Conservation (phyloP, 2,888 invertebrate species). For the Dendrolimus pini region DNA sequence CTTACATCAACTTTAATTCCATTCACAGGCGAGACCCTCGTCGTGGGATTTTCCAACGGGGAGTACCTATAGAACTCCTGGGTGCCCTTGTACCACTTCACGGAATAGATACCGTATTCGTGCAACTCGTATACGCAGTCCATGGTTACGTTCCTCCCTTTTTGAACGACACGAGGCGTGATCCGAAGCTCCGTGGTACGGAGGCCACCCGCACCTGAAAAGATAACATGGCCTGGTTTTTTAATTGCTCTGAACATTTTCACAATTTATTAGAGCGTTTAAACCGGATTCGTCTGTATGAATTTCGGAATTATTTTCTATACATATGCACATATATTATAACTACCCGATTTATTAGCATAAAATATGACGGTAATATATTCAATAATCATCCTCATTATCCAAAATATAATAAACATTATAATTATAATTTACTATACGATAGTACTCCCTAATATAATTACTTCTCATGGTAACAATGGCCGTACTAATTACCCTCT, state of each 20-base stretch:
- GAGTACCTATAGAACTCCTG: constrained; percentile 91
- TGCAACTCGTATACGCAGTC: constrained; percentile 86
- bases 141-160: constrained; percentile 82
- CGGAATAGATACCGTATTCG: constrained; percentile 85
- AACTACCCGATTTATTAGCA: too few relatives aligned
- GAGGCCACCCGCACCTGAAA: constrained; percentile 79
- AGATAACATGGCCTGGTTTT: constrained; percentile 14
- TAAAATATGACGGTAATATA: too few relatives aligned
- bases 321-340: too few relatives aligned
- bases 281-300: too few relatives aligned
- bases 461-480: too few relatives aligned
- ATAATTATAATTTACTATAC: too few relatives aligned
- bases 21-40: constrained; percentile 82
- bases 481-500: too few relatives aligned
- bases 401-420: too few relatives aligned
- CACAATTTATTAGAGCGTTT: too few relatives aligned
- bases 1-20: constrained; percentile 91
- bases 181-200: constrained; percentile 84
- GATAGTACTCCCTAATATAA: too few relatives aligned
- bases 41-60: constrained; percentile 83
- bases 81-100: constrained; percentile 90
- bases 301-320: too few relatives aligned
- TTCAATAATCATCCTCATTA: too few relatives aligned
- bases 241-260: neutral
- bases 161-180: constrained; percentile 82